Conservation (phyloP, 2,888 invertebrate genomes). For the Sisyra nigra region DNA sequence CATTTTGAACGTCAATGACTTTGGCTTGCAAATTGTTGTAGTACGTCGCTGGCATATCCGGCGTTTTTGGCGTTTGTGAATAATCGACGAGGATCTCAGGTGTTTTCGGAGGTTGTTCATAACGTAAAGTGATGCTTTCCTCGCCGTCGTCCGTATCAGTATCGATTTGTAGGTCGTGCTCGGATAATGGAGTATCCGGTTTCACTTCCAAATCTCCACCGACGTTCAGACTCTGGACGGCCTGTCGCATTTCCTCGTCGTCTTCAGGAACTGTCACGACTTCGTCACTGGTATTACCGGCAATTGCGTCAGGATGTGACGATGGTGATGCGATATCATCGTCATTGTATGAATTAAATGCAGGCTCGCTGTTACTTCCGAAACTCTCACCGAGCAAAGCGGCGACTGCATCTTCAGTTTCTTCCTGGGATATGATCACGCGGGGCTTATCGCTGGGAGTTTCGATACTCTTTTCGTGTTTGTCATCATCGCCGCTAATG, state of each 20-base stretch:
- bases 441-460: constrained; percentile 57
- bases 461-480: constrained; percentile 25
- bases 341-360: constrained; percentile 34
- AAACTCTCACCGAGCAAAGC: constrained; percentile 77
- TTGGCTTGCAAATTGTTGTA: constrained; percentile 14
- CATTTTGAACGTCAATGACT: too few species aligned
- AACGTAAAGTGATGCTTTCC: constrained; percentile 30
- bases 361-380: constrained; percentile 42
- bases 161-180: constrained; percentile 69
- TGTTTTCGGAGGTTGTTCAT: constrained; percentile 29
- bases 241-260: constrained; percentile 70
- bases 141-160: constrained; percentile 69
- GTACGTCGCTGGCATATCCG: constrained; percentile 35
- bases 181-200: constrained; percentile 73
- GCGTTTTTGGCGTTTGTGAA: constrained; percentile 35
- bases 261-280: constrained; percentile 41
- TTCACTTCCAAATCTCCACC: constrained; percentile 50
- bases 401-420: constrained; percentile 84
- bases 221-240: constrained; percentile 63
- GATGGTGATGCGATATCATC: constrained; percentile 23
- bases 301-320: constrained; percentile 23
- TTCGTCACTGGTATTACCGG: constrained; percentile 27
- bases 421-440: constrained; percentile 77
- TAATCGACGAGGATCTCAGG: constrained; percentile 30
- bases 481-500: constrained; percentile 19